Percentiles rank a stretch among this genome's conserved stretches.
phyloP scores from a whole-genome alignment of 2,797 vertebrate species.

The Darevskia nairensis region DNA sequence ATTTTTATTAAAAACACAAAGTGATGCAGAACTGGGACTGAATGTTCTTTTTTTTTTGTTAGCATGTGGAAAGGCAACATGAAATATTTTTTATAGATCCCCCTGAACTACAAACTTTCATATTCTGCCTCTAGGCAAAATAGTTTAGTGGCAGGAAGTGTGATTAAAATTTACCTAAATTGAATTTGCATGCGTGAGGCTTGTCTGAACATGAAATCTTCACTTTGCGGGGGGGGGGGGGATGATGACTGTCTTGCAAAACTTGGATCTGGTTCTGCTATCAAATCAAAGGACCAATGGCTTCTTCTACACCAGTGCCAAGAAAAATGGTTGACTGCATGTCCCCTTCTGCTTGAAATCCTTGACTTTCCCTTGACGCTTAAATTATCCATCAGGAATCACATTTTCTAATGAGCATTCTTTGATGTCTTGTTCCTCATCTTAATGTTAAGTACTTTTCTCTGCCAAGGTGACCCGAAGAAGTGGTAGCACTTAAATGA shows the following conservation, averaged over 20 bases:
- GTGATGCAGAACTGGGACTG: neutral
- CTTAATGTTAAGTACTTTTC: constrained; percentile 61
- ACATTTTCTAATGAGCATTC: constrained; percentile 52
- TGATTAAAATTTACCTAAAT: neutral
- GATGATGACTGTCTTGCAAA: neutral
- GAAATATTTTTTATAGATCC: neutral
- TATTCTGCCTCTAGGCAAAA: neutral
- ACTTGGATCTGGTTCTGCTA: neutral
- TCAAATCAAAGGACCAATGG: neutral
- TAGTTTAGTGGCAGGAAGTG: neutral
- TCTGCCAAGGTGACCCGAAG: constrained; percentile 66
- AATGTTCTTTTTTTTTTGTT: neutral
- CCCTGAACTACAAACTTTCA: neutral
- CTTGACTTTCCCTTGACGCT: constrained; percentile 65
- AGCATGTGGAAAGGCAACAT: fast-evolving
- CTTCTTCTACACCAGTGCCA: constrained; percentile 39
- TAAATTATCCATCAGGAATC: constrained; percentile 69
- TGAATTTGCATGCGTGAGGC: neutral
- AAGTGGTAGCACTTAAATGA: constrained; percentile 64
- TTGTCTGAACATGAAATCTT: neutral
- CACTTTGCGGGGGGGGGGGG: too few relatives aligned
- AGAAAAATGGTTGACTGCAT: constrained; percentile 44
- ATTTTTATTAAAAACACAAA: neutral
- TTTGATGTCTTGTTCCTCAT: constrained; percentile 62
- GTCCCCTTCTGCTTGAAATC: constrained; percentile 47